Evolutionary conservation across 2,888 invertebrate genomes (phyloP).

Genomic region (Pilophorus perplexus): DNA sequence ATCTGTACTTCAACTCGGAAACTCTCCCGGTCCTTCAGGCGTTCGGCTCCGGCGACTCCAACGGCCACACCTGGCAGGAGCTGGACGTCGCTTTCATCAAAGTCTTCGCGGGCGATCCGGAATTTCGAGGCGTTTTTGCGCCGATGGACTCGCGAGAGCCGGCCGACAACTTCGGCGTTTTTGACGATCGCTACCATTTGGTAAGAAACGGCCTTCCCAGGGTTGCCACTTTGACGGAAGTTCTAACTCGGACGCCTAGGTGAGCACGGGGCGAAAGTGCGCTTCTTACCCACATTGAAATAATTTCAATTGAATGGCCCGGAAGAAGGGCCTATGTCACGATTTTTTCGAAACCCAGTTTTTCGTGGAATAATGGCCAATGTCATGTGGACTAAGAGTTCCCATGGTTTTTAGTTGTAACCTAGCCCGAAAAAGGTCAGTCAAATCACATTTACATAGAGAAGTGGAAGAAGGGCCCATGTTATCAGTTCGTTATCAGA

Average conservation of each 20-base stretch:
- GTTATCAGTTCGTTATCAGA: constrained; percentile 6
- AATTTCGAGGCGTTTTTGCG: background rate
- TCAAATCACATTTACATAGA: too few relatives aligned
- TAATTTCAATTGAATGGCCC: background rate
- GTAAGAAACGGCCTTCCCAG: background rate
- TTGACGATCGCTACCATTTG: too few relatives aligned
- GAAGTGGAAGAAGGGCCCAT: too few relatives aligned
- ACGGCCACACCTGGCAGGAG: constrained; percentile 14
- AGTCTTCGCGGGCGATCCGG: background rate
- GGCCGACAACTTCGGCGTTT: too few relatives aligned
- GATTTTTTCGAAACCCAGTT: too few relatives aligned
- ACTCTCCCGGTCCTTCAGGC: constrained; percentile 25
- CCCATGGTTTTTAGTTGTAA: too few relatives aligned
- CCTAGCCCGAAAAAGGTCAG: too few relatives aligned
- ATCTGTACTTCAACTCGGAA: constrained; percentile 16
- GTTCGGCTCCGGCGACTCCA: constrained; percentile 24
- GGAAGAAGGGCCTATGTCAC: constrained; percentile 9
- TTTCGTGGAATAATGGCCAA: background rate
- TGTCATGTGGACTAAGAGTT: background rate
- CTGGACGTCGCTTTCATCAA: constrained; percentile 4
- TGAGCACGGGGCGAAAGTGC: too few relatives aligned
- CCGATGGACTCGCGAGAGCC: too few relatives aligned
- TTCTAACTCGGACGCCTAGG: too few relatives aligned
- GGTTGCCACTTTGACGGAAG: background rate
- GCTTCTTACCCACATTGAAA: too few relatives aligned